Evolutionary conservation across 2,888 invertebrate species (phyloP), one percentile per base, ranked within the genome.

Genomic region (Drosophila pseudotalamancana): DNA sequence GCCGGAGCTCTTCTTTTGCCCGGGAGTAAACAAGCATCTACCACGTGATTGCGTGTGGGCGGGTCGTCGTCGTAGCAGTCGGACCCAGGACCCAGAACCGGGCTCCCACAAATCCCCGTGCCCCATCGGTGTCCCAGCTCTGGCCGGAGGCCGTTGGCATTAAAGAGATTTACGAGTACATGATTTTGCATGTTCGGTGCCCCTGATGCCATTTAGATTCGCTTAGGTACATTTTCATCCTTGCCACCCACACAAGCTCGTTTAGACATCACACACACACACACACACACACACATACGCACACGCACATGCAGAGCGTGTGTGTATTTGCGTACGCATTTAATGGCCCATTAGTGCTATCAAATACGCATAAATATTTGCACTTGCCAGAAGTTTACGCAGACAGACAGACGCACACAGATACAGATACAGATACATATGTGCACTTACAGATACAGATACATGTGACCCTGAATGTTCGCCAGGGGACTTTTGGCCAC

Each of bases 151-250:
- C 83, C 72, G 81, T 68, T 62, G 83, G 85, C 78, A 89, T 89
- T 89, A 89, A 87, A 74, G 72, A 89, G 89, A 89, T 88, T 84
- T 89, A 89, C 88, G 89, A 89, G 88, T 88, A 89, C 89, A 89
- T 89, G 89, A 88, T 88, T 89, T 89, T 89, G 89, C 89, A 89
- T 89, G 89, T 89, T 87, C 85, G 77, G 87, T 76, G 82, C 80
- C 75, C 78, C 77, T 59, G 87, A 87, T 87, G 78, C 78, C 84
- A 87, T 88, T 87, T 82, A 84, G 87, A 88, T 86, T 79, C 77
- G 85, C 75, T 85, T 82, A 84, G 84, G 87, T 83, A 87, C 83
- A 83, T 87, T 81, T 77, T 81, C 87, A 80, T 84, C 81, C 81
- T 77, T 61, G 60, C 56, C 73, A 78, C 77, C 71, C 73, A 78